Percentiles rank a stretch among this genome's conserved stretches.
These are phyloP conservation scores for Phrynocephalus vlangalii DNA, from an alignment of 2,797 vertebrate species.

Conservation along the genomic window DNA sequence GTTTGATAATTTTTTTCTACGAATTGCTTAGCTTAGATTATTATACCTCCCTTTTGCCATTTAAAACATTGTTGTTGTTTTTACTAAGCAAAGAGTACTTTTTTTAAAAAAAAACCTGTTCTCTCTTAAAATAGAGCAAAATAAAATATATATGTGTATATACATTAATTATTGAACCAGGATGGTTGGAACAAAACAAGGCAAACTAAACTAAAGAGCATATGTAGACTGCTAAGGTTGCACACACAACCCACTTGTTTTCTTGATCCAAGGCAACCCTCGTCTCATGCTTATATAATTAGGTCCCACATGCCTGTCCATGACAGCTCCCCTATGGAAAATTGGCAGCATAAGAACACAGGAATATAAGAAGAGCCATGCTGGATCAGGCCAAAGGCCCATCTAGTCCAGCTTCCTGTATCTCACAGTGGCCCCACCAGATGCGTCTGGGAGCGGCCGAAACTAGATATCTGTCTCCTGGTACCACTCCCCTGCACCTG, in stretches of 20 bases:
- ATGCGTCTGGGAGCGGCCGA: too few species aligned
- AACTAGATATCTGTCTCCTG: too few species aligned
- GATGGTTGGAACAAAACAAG: conserved; percentile 21
- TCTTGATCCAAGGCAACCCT: neutral
- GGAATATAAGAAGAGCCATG: too few species aligned
- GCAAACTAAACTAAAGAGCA: conserved; percentile 16
- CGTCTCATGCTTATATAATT: neutral
- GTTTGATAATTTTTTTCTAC: conserved; percentile 28
- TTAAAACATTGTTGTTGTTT: conserved; percentile 44
- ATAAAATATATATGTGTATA: neutral
- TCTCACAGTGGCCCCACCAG: too few species aligned
- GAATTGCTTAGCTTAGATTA: conserved; percentile 41
- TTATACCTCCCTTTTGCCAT: conserved; percentile 39
- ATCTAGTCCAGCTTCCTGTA: too few species aligned
- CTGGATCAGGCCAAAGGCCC: too few species aligned
- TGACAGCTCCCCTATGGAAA: neutral
- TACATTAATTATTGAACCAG: conserved; percentile 22
- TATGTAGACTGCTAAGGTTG: conserved; percentile 35
- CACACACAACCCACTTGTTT: conserved; percentile 31
- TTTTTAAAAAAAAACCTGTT: conserved; percentile 35
- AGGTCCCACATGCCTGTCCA: neutral
- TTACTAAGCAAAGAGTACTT: neutral
- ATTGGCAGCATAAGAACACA: too few species aligned
- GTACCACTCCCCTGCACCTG: too few species aligned
- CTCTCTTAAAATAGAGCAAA: neutral